Evolutionary conservation across 2,888 invertebrate species (phyloP).

Genomic region (Mesoligia furuncula): DNA sequence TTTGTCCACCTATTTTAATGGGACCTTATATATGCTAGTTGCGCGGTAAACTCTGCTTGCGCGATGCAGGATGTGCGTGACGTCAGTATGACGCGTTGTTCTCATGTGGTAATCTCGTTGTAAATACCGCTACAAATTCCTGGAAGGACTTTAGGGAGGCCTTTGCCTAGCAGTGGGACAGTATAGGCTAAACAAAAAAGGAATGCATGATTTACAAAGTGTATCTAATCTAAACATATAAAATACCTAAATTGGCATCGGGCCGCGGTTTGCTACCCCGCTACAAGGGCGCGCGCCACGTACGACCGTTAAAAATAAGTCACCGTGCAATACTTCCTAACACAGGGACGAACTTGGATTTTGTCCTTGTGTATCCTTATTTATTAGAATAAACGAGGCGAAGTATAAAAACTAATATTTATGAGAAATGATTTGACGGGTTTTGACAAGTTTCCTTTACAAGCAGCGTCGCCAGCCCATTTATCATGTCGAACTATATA

Average conservation of each 20-base stretch:
- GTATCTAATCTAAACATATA: neutral
- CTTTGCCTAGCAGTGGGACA: no score
- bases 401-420: neutral
- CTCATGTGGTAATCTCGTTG: no score
- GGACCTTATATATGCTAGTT: no score
- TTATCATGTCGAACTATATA: neutral
- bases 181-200: no score
- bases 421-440: neutral
- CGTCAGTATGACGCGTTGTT: no score
- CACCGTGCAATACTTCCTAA: slow-evolving; percentile 89
- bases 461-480: neutral
- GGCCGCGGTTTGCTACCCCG: slow-evolving; percentile 66
- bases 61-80: no score
- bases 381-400: neutral
- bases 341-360: slow-evolving; percentile 76
- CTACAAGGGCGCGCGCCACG: slow-evolving; percentile 73
- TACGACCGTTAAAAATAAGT: slow-evolving; percentile 90
- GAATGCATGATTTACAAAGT: neutral
- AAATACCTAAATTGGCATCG: slow-evolving; percentile 34
- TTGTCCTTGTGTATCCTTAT: neutral
- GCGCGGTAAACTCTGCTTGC: no score
- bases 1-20: no score
- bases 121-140: no score
- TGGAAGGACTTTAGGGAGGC: no score
- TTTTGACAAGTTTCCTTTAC: neutral